Evolutionary conservation across 2,888 invertebrate genomes (phyloP), one percentile per base, ranked within the genome.

Genomic region (Torymus auratus): DNA sequence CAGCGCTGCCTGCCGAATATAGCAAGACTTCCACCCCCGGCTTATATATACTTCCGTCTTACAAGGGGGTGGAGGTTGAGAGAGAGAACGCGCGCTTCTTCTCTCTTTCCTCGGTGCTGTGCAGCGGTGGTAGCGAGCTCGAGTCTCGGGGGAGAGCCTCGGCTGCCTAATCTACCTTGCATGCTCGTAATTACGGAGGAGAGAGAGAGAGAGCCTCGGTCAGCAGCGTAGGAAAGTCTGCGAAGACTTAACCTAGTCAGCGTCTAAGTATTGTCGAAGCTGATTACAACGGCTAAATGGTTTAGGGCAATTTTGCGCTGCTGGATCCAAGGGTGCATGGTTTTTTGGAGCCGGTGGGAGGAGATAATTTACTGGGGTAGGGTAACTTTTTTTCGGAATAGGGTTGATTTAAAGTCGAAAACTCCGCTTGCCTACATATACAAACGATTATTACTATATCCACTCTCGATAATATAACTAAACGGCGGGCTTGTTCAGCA

Each of bases 1-100:
- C 41, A 41, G 7, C 41, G 41, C 1, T 41, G 41, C 58, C 69
- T 78, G 85, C 80, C 85, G 85, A 87, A 85, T 87, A 87, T 85
- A 85, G 83, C 83, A 17, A 84, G 7, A 5, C 41, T 7, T 7
- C 7, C 28, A 0, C 41, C 41, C 7, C 41, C 41, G 7, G 0
- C 41, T 70, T 80, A 78, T 81, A 73, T 61, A 68, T 61, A 73
- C 81, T 84, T 80, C 83, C 83, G 65, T 72, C 81, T 72, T 62
- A 4, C 23, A 41, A 41, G 41, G 41, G 41, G 64, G 83, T 83
- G 84, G 82, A 17, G 55, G 55, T 61, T 12, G 56, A 12, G 70
- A 13, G 12, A 23, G 58, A 28, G 55, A 13, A 23, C 56, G 20
- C 67, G 17, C 15, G 28, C 62, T 62, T n/a, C 69, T n/a, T 23